Conservation (phyloP, 2,113 vertebrate species). For the Callipepla squamata region DNA sequence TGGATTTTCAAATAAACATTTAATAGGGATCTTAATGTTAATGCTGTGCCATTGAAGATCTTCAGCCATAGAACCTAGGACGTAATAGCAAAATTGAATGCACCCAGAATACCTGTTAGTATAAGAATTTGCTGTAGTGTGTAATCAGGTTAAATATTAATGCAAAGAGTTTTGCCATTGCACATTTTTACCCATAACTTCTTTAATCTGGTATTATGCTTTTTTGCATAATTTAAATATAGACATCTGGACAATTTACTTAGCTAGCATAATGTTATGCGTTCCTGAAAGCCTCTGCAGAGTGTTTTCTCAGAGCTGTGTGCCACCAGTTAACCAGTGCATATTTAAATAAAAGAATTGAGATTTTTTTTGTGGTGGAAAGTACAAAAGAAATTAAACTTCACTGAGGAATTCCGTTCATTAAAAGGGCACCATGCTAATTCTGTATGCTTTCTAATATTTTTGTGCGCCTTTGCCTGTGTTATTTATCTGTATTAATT, state of each 20-base stretch:
- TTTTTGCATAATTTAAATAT: constrained; percentile 68
- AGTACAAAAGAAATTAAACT: constrained; percentile 33
- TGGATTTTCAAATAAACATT: not conserved
- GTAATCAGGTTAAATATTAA: constrained; percentile 73
- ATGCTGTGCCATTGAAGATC: not conserved
- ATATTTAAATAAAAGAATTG: constrained; percentile 50
- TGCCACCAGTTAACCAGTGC: constrained; percentile 27
- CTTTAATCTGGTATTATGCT: constrained; percentile 53
- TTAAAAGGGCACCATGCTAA: constrained; percentile 20
- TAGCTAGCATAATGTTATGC: constrained; percentile 23
- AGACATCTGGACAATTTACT: constrained; percentile 66
- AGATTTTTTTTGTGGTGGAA: constrained; percentile 15
- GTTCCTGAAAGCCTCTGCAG: constrained; percentile 37
- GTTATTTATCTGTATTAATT: not conserved
- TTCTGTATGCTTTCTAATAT: not conserved
- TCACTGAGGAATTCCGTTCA: not conserved
- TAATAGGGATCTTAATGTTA: not conserved
- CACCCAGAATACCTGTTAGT: constrained; percentile 56
- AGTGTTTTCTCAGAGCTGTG: constrained; percentile 8
- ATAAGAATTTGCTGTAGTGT: constrained; percentile 36
- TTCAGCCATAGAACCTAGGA: not conserved
- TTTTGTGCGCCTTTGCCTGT: not conserved
- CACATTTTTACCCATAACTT: constrained; percentile 64
- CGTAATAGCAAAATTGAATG: constrained; percentile 17
- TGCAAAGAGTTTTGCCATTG: constrained; percentile 57